These are phyloP conservation scores for Danionella cerebrum DNA, from an alignment of 2,113 vertebrate species.

Conservation along the genomic window DNA sequence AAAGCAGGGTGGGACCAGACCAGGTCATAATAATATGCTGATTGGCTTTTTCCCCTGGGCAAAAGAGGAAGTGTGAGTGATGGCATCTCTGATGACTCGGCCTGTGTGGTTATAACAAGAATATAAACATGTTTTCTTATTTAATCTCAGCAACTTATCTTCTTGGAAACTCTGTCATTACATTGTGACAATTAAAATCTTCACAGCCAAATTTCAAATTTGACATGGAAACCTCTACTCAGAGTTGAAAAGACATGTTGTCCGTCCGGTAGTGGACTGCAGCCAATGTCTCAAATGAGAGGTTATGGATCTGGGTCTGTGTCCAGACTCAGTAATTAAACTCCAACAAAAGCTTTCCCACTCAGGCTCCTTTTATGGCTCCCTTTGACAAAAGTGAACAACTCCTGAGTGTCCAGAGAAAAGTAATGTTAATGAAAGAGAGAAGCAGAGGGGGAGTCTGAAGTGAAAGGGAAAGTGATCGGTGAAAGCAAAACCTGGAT, in stretches of 20 bases:
- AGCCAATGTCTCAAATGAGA: neutral
- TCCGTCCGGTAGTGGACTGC: neutral
- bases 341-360: constrained; percentile 18
- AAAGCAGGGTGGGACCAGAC: constrained; percentile 34
- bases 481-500: constrained; percentile 17
- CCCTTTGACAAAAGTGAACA: constrained; percentile 29
- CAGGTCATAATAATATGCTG: constrained; percentile 20
- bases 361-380: constrained; percentile 22
- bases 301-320: neutral
- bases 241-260: neutral
- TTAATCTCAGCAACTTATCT: too few species aligned
- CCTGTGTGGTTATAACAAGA: neutral
- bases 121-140: neutral
- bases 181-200: too few species aligned
- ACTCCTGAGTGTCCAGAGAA: constrained; percentile 24
- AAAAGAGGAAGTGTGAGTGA: constrained; percentile 24
- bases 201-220: neutral
- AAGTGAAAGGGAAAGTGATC: neutral
- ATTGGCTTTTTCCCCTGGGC: constrained; percentile 25
- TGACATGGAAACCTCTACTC: neutral
- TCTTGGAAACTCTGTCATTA: too few species aligned
- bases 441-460: neutral
- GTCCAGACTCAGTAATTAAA: constrained; percentile 28
- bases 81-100: constrained; percentile 12
- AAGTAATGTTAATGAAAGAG: constrained; percentile 6